Evolutionary conservation across 2,888 invertebrate genomes (phyloP).

Genomic region (Volucella inanis): DNA sequence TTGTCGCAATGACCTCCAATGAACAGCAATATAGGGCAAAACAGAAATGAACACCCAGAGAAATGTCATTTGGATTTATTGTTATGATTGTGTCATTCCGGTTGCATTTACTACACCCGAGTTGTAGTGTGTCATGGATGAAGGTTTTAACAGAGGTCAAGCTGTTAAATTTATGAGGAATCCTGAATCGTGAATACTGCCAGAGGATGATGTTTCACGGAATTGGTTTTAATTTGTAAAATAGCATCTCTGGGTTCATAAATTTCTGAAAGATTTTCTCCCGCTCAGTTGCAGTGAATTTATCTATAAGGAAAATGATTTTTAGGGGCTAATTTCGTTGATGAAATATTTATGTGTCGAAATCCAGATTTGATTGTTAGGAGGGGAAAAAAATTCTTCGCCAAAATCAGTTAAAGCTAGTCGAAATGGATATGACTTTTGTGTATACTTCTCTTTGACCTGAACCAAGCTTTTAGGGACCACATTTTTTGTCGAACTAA

Average conservation of each 20-base stretch:
- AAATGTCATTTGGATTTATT: slow-evolving; percentile 60
- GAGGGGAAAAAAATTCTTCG: no score
- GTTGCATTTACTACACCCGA: slow-evolving; percentile 53
- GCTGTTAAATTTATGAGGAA: slow-evolving; percentile 37
- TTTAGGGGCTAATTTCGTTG: no score
- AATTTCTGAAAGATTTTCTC: neutral
- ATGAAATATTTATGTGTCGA: no score
- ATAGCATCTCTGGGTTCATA: neutral
- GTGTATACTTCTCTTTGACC: no score
- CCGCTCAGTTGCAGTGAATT: slow-evolving; percentile 17
- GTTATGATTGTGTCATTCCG: slow-evolving; percentile 59
- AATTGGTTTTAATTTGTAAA: slow-evolving; percentile 7
- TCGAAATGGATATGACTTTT: no score
- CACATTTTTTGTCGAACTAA: no score
- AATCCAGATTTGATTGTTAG: no score
- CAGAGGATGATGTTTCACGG: neutral
- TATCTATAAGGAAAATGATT: neutral
- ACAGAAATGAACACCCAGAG: slow-evolving; percentile 19
- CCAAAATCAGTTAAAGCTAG: no score
- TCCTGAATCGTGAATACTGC: neutral
- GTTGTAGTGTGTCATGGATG: slow-evolving; percentile 19
- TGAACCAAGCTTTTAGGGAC: no score
- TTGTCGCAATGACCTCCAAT: slow-evolving; percentile 71
- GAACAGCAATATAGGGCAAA: slow-evolving; percentile 15
- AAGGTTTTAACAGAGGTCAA: neutral